A percentile compares a stretch with the other conserved stretches of the same genome.
Evolutionary conservation across 2,113 vertebrate genomes (phyloP).

Genomic region (Crotalus horridus): DNA sequence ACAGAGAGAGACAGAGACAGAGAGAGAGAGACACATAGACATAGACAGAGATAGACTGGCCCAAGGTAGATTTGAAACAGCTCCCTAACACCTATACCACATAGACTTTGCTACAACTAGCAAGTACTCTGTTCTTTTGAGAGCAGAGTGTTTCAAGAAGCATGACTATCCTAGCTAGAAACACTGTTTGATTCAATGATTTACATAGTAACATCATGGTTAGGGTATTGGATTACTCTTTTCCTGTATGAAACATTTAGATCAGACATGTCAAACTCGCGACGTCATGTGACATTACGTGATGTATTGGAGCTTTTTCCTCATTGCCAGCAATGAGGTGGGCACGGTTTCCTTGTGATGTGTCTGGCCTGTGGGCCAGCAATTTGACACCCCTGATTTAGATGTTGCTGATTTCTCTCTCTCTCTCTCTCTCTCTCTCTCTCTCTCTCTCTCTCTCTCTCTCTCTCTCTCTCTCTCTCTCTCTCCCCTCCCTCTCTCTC

Average conservation of each 20-base stretch:
- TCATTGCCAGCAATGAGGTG: too few species aligned
- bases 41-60: not conserved
- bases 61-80: not conserved
- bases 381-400: not conserved
- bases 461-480: not conserved
- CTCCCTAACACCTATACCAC: not conserved
- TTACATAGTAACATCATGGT: not conserved
- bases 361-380: too few species aligned
- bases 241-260: not conserved
- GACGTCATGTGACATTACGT: too few species aligned
- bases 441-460: not conserved
- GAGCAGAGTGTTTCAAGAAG: not conserved
- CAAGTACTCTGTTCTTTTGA: not conserved
- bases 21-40: too few species aligned
- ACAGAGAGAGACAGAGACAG: too few species aligned
- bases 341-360: too few species aligned
- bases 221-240: not conserved
- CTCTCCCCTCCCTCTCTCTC: too few species aligned
- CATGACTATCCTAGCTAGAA: not conserved
- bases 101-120: not conserved
- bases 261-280: too few species aligned
- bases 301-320: too few species aligned
- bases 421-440: not conserved
- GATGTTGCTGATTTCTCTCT: not conserved
- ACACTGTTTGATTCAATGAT: not conserved